phyloP scores from a whole-genome alignment of 2,113 vertebrate species.

The Zosterops hypoxanthus region DNA sequence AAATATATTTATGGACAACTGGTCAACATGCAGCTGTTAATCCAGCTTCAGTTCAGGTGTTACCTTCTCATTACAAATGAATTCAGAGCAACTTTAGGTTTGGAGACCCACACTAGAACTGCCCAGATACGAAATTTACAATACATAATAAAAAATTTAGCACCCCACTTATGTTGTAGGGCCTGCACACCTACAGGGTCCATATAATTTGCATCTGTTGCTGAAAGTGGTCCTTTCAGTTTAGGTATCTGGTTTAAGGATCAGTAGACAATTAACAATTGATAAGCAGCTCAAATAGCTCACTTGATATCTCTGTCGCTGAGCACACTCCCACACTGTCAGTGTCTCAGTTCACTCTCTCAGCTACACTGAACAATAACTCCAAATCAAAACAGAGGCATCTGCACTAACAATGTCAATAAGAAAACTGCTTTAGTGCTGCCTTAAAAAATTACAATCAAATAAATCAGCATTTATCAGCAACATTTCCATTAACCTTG shows the following conservation, averaged over 20 bases:
- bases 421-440: background rate
- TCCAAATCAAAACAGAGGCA: constrained; percentile 68
- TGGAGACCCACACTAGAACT: background rate
- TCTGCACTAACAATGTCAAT: background rate
- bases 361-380: constrained; percentile 21
- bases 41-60: background rate
- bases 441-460: background rate
- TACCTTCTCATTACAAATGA: background rate
- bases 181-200: constrained; percentile 42
- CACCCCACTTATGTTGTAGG: constrained; percentile 21
- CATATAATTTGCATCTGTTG: constrained; percentile 71
- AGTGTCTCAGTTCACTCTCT: constrained; percentile 36
- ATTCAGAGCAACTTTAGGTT: background rate
- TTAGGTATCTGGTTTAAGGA: constrained; percentile 77
- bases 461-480: background rate
- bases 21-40: background rate
- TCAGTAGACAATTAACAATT: constrained; percentile 81
- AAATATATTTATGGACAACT: background rate
- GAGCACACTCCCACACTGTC: constrained; percentile 38
- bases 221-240: constrained; percentile 70
- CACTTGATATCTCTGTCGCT: constrained; percentile 59
- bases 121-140: constrained; percentile 11
- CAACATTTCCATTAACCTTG: background rate
- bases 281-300: constrained; percentile 75
- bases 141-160: constrained; percentile 69